Evolutionary conservation across 2,797 vertebrate genomes (phyloP).

Genomic region (Sebastiscus albofasciatus): DNA sequence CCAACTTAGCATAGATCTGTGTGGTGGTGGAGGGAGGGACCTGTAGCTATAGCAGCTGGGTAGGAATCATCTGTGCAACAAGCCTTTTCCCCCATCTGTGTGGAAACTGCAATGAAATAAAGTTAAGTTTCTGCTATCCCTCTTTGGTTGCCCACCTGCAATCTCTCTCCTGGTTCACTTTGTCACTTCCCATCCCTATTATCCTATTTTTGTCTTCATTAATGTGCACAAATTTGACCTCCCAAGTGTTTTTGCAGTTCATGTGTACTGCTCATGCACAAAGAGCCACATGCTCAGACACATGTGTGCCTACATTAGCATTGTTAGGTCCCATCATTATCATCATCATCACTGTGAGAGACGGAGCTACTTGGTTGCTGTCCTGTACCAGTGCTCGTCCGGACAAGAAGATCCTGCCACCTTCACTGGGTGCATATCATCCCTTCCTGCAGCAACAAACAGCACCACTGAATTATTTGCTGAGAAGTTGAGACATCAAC

Average conservation of each 20-base stretch:
- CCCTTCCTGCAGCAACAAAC: background rate
- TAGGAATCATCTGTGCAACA: background rate
- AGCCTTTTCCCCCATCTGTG: background rate
- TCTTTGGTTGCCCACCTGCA: background rate
- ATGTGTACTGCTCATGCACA: background rate
- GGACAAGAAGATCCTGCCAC: background rate
- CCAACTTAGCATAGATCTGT: background rate
- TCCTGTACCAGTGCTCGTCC: background rate
- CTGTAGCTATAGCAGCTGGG: conserved; percentile 2
- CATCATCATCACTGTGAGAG: background rate
- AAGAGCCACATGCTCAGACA: background rate
- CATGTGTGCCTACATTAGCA: background rate
- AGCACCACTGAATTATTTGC: background rate
- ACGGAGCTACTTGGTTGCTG: background rate
- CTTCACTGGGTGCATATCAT: background rate
- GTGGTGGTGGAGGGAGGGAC: background rate
- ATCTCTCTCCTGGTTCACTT: background rate
- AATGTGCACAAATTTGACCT: background rate
- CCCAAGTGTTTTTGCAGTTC: background rate
- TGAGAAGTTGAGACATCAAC: background rate
- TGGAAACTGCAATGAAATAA: conserved; percentile 5
- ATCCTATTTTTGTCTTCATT: background rate
- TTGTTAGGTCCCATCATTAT: background rate
- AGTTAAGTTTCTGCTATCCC: background rate
- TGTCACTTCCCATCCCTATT: background rate